phyloP scores from a whole-genome alignment of 92 coral and sea anemone species.

The Porites divaricata region DNA sequence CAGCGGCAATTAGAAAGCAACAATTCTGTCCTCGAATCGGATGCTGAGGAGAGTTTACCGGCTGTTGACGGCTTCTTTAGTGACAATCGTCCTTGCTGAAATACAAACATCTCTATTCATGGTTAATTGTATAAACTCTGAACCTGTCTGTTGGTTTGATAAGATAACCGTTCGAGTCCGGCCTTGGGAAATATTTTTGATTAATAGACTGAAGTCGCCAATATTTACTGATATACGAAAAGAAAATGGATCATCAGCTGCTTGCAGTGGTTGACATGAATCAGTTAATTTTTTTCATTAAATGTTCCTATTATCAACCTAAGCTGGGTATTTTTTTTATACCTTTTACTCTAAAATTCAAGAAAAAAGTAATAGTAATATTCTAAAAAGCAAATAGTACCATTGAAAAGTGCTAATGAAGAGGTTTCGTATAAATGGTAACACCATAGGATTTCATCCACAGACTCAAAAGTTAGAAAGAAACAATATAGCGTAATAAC shows the following conservation, averaged over 20 bases:
- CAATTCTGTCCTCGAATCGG: neutral
- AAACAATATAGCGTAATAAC: too few species aligned
- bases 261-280: neutral
- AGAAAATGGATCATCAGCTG: neutral
- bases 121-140: neutral
- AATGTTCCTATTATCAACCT: neutral
- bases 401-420: too few species aligned
- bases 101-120: neutral
- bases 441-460: too few species aligned
- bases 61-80: neutral
- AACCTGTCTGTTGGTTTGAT: neutral
- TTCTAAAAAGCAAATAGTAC: too few species aligned
- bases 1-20: neutral
- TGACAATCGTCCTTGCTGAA: neutral
- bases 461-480: too few species aligned
- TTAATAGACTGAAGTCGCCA: neutral
- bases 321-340: too few species aligned
- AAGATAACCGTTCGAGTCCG: neutral
- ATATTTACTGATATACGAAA: slow-evolving; percentile 3
- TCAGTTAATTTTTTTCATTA: neutral
- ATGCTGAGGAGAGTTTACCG: neutral
- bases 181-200: neutral
- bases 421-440: too few species aligned
- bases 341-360: too few species aligned
- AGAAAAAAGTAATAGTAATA: too few species aligned